Percentiles rank a stretch among this genome's conserved stretches.
These are phyloP conservation scores for Chunga burmeisteri DNA, from an alignment of 2,113 vertebrate genomes.

Conservation along the genomic window DNA sequence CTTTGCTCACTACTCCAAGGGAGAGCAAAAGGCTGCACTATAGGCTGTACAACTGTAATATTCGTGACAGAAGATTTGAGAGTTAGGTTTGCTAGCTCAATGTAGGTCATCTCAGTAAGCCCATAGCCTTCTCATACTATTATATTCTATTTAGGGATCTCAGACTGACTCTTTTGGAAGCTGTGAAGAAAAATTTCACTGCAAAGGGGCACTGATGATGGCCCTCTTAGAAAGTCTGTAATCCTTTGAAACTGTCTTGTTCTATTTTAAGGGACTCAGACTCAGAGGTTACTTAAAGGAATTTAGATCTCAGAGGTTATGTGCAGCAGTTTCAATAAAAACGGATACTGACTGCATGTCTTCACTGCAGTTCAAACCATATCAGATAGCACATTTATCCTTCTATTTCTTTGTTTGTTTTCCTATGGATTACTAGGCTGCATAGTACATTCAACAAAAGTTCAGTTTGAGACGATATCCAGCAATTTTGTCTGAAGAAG, in stretches of 20 bases:
- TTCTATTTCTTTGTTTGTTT: not conserved
- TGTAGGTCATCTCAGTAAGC: not conserved
- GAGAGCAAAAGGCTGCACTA: not conserved
- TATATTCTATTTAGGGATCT: not conserved
- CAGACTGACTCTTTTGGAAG: not conserved
- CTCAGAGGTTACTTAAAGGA: not conserved
- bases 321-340: not conserved
- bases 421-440: not conserved
- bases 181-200: not conserved
- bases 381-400: not conserved
- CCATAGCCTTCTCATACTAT: not conserved
- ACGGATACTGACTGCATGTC: not conserved
- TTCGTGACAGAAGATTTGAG: accelerated
- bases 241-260: not conserved
- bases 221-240: not conserved
- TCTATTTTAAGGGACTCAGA: not conserved
- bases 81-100: not conserved
- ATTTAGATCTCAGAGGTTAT: not conserved
- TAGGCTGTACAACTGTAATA: not conserved
- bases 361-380: not conserved
- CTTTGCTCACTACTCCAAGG: not conserved
- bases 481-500: not conserved
- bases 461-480: not conserved
- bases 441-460: not conserved
- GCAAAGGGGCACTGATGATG: not conserved